Conservation (phyloP, 2,888 invertebrate genomes). For the Parochlus steinenii region DNA sequence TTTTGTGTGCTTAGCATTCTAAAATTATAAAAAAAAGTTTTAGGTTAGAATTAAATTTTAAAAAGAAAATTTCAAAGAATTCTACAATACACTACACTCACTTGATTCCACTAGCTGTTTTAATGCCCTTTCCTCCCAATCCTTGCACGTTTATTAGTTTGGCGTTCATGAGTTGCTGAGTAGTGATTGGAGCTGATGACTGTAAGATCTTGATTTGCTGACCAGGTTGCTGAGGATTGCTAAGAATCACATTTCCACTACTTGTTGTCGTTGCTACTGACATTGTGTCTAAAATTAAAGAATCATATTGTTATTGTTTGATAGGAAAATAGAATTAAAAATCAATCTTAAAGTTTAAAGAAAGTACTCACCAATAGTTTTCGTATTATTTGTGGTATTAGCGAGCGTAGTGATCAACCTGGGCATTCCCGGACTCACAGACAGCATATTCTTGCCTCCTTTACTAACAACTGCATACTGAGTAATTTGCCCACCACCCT, state of each 20-base stretch:
- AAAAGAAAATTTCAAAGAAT: not conserved
- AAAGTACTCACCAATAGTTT: conserved; percentile 5
- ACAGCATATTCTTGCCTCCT: conserved; percentile 31
- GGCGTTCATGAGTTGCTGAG: conserved; percentile 32
- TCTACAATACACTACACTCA: conserved; percentile 4
- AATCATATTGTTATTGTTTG: no score
- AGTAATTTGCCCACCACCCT: conserved; percentile 25
- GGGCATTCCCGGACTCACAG: conserved; percentile 20
- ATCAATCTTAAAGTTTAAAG: not conserved
- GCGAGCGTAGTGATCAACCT: conserved; percentile 21
- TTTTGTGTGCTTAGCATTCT: conserved; percentile 35
- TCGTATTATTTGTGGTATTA: conserved; percentile 16
- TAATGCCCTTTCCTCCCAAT: conserved; percentile 4
- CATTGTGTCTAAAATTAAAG: not conserved
- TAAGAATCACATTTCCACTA: no score
- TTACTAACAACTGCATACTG: conserved; percentile 35
- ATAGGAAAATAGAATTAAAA: not conserved
- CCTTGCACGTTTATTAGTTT: conserved; percentile 28
- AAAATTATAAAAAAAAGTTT: conserved; percentile 24
- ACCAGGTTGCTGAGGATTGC: conserved; percentile 11
- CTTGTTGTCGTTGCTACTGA: not conserved
- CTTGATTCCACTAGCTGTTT: conserved; percentile 10
- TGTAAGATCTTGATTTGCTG: conserved; percentile 16
- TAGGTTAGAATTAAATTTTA: not conserved
- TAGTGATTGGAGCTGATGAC: conserved; percentile 14